Base-by-base conservation (phyloP, 1,140 invertebrate species). In the Patella vulgata region DNA sequence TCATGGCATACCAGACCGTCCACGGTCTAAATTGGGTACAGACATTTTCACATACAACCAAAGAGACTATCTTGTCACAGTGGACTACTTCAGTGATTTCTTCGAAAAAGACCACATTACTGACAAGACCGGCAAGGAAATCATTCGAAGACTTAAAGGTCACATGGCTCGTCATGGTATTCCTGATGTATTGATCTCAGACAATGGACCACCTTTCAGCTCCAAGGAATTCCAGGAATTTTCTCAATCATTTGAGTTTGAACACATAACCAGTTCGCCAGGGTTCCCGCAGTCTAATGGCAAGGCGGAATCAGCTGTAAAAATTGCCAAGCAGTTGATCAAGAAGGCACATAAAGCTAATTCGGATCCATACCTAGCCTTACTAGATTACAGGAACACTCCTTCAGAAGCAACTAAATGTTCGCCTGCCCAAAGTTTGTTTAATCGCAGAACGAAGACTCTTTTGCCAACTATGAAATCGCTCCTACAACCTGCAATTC, bases 111-210 rank as follows among this genome's bases (percentile, higher is more conserved):
- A 68, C 30, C 40, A 46, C 14, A 28, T 71, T 3, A 56, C 53
- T n/a, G 56, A 57, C 33, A 67, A 52, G 19, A 65, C 43, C 17
- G 46, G 63, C 23, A 58, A 40, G 12, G 40, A 47, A 30, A 54
- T 75, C 0, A 63, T 75, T 14, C 12, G 52, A 28, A 70, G 61
- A 46, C 39, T 73, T 28, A 73, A 66, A 23, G 66, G 63, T 19
- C 71, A 73, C n/a, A 66, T 71, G 48, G 56, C 50, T 25, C 43
- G 55, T 19, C 68, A 58, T 53, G 67, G 68, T 42, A 73, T 70
- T 11, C 66, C 60, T 19, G 33, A 39, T 3, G 43, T 39, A 1
- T 36, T 69, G 5, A 40, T 71, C 0, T 61, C 39, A 51, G 63
- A 75, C 48, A n/a, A n/a, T n/a, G n/a, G n/a, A n/a, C n/a, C n/a